Conservation (phyloP, 2,113 vertebrate species). For the Calyptommatus sinebrachiatus region DNA sequence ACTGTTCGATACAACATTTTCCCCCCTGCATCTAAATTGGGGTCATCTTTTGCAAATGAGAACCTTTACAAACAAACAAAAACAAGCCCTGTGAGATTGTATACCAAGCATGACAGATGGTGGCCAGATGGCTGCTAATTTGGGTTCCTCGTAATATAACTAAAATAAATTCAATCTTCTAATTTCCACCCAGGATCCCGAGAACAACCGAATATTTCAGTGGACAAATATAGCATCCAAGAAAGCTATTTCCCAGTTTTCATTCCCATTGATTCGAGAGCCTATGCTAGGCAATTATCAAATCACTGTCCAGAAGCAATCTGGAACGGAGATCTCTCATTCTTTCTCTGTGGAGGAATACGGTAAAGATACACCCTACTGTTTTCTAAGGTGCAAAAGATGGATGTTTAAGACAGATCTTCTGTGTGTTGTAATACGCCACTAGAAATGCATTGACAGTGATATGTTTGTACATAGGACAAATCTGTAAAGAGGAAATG, state of each 20-base stretch:
- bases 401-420: too few species aligned
- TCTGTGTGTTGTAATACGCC: too few species aligned
- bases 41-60: too few species aligned
- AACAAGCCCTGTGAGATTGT: too few species aligned
- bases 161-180: background rate
- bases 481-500: too few species aligned
- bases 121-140: background rate
- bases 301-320: conserved; percentile 38
- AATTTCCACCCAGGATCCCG: conserved; percentile 55
- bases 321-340: conserved; percentile 26
- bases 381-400: background rate
- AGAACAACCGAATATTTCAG: conserved; percentile 58
- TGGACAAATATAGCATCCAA: conserved; percentile 52
- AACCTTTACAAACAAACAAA: too few species aligned
- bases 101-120: too few species aligned
- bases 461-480: too few species aligned
- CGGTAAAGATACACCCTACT: conserved; percentile 36
- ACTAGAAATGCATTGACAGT: too few species aligned
- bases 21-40: too few species aligned
- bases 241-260: conserved; percentile 46
- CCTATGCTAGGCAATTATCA: conserved; percentile 61
- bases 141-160: background rate
- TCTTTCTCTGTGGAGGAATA: conserved; percentile 64
- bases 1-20: too few species aligned
- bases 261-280: conserved; percentile 56